Evolutionary conservation across 2,113 vertebrate genomes (phyloP), one percentile per base, ranked within the genome.

Genomic region (Bujurquina vittata): DNA sequence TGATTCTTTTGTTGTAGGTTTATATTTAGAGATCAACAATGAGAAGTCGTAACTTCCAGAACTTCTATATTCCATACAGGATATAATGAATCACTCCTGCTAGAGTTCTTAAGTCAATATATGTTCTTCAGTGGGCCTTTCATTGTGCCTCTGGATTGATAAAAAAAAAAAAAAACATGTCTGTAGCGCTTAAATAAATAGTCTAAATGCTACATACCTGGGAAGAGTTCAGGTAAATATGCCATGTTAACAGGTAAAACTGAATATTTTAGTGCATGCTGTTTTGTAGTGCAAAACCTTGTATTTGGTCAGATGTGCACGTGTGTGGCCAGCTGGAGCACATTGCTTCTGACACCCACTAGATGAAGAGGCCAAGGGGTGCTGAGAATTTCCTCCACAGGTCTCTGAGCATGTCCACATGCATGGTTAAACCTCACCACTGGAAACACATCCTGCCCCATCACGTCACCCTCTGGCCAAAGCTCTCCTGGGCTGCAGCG

Each of bases 381-480:
- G 92, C 84, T 89, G 93, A 90, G 92, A 93, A 92, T 93, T 93
- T 94, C 84, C 89, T 93, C 87, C 65, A 88, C 90, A 93, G 85
- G 89, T 94, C 85, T 88, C 61, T 77, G 83, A 93, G 89, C 90
- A 83, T 91, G 87, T 93, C 90, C 80, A 84, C 88, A 91, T 80
- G 86, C 81, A 84, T 79, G 91, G 90, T 92, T 91, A 89, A 92
- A 90, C 77, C 59, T 92, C 78, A 90, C 88, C 89, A 92, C 93
- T 94, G 91, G 89, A 95, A 95, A 94, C 87, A 91, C 90, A 93
- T 95, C 91, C 93, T 93, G 92, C 82, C 89, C 91, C 89, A 93
- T 92, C 91, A 91, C 84, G 77, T 93, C 84, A 87, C 84, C 89
- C 90, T 80, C 88, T 91, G 90, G 83, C 88, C 65, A 4, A 79